A percentile compares a stretch with the other conserved stretches of the same genome.
Evolutionary conservation across 1,140 invertebrate genomes (phyloP).

Genomic region (Scylla paramamosain): DNA sequence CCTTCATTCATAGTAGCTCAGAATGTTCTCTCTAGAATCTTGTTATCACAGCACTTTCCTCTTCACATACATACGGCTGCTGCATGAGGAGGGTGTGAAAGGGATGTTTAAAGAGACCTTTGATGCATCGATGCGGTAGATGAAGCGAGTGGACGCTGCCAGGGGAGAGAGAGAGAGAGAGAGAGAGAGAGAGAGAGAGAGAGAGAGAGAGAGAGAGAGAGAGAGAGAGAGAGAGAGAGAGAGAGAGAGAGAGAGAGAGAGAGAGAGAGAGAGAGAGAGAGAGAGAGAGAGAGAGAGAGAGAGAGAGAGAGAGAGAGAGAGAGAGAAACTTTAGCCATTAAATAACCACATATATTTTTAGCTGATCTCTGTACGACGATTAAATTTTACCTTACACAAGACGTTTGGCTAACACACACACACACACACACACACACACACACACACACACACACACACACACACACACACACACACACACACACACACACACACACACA

Average conservation of each 20-base stretch:
- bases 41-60: too few relatives aligned
- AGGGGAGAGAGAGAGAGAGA: background rate
- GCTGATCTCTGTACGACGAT: too few relatives aligned
- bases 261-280: background rate
- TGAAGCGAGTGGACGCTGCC: background rate
- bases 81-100: too few relatives aligned
- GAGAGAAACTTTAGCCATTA: too few relatives aligned
- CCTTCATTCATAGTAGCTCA: too few relatives aligned
- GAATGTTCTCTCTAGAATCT: too few relatives aligned
- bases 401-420: too few relatives aligned
- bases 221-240: background rate
- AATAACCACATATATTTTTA: too few relatives aligned
- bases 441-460: constrained; percentile 41
- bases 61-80: too few relatives aligned
- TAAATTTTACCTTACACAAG: too few relatives aligned
- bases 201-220: background rate
- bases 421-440: too few relatives aligned
- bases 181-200: background rate
- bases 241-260: background rate
- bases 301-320: background rate
- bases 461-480: constrained; percentile 41
- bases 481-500: constrained; percentile 41
- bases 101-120: background rate
- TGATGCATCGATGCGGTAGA: background rate
- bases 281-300: background rate